Evolutionary conservation across 2,797 vertebrate species (phyloP).

Genomic region (Etheostoma nigrum): DNA sequence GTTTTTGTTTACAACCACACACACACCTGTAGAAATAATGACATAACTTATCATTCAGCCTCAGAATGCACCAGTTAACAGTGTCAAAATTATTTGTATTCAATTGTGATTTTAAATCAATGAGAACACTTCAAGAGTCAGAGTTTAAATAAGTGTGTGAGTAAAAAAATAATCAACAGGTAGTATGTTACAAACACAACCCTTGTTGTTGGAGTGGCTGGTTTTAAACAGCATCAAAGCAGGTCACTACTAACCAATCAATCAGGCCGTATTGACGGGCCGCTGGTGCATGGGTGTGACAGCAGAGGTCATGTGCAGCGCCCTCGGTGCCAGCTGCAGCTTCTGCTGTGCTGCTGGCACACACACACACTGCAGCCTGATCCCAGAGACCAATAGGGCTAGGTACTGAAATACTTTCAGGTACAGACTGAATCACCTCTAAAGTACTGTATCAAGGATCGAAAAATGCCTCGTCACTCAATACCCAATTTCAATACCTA

Average conservation of each 20-base stretch:
- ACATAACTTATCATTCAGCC: neutral
- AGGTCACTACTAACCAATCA: conserved; percentile 48
- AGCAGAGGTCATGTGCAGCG: conserved; percentile 42
- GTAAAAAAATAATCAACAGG: neutral
- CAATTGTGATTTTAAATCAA: too few species aligned
- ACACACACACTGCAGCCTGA: conserved; percentile 3
- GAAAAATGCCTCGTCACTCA: too few species aligned
- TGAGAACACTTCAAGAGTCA: too few species aligned
- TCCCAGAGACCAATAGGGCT: conserved; percentile 27
- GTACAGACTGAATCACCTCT: too few species aligned
- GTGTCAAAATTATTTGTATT: neutral
- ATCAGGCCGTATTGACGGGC: conserved; percentile 45
- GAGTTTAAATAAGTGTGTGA: too few species aligned
- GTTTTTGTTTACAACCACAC: too few species aligned
- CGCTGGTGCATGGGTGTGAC: conserved; percentile 25
- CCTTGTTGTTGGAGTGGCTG: conserved; percentile 10
- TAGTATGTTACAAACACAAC: neutral
- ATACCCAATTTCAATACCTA: too few species aligned
- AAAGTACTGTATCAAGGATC: too few species aligned
- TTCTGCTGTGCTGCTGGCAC: conserved; percentile 33
- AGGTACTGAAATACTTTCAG: too few species aligned
- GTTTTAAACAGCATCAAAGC: conserved; percentile 34
- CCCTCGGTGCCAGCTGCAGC: conserved; percentile 34
- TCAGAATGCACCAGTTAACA: neutral
- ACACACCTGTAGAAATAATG: too few species aligned